Conservation (phyloP, 2,113 vertebrate species). For the Apistogramma diplotaenia region DNA sequence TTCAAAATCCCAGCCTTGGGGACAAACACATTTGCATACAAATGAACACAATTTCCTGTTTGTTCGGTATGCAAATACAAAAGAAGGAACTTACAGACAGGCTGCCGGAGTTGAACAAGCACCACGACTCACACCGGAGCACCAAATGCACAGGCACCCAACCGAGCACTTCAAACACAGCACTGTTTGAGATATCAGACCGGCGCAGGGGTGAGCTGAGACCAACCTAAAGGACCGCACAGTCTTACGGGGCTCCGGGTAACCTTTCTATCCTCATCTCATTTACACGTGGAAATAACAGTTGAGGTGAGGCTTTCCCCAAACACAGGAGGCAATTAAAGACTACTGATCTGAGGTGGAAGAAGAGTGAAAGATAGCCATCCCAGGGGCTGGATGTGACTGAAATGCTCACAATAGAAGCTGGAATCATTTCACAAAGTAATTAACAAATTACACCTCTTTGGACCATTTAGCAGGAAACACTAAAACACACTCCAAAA, state of each 20-base stretch:
- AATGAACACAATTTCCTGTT: slow-evolving; percentile 84
- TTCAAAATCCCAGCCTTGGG: slow-evolving; percentile 79
- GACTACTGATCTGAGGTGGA: slow-evolving; percentile 37
- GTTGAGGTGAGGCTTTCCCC: slow-evolving; percentile 56
- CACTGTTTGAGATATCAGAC: slow-evolving; percentile 69
- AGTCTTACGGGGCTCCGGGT: slow-evolving; percentile 43
- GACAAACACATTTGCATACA: slow-evolving; percentile 84
- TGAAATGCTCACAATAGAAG: slow-evolving; percentile 8
- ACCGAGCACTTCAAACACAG: slow-evolving; percentile 74
- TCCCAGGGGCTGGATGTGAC: slow-evolving; percentile 37
- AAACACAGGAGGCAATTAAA: slow-evolving; percentile 70
- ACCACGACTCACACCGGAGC: slow-evolving; percentile 32
- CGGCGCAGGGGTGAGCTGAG: slow-evolving; percentile 47
- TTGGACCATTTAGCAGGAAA: slow-evolving; percentile 19
- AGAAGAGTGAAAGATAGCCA: not conserved
- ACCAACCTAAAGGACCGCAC: slow-evolving; percentile 54
- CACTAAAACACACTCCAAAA: not conserved
- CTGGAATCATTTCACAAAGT: slow-evolving; percentile 44
- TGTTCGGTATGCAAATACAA: slow-evolving; percentile 80
- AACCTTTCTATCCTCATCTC: slow-evolving; percentile 69
- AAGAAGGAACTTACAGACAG: slow-evolving; percentile 63
- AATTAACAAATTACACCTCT: slow-evolving; percentile 65
- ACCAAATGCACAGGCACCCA: slow-evolving; percentile 62
- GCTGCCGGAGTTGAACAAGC: slow-evolving; percentile 66
- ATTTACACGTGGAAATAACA: slow-evolving; percentile 76